A percentile compares a stretch with the other conserved stretches of the same genome.
phyloP scores from a whole-genome alignment of 2,113 vertebrate species.

The Orientallactaga bullata region DNA sequence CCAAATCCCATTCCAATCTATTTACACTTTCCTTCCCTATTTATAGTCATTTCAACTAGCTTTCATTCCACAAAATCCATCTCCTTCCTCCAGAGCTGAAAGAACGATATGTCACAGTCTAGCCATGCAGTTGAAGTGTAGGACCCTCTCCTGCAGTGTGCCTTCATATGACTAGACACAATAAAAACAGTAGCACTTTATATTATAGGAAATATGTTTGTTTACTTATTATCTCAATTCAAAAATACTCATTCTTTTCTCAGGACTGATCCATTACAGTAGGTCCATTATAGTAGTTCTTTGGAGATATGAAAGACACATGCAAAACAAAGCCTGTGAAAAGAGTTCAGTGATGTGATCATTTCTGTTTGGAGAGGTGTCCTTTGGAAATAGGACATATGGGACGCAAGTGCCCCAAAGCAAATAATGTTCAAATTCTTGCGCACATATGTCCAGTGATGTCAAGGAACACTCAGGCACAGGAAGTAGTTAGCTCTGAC shows the following conservation, averaged over 20 bases:
- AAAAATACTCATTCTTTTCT: slow-evolving; percentile 72
- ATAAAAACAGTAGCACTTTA: slow-evolving; percentile 57
- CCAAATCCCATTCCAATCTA: not conserved
- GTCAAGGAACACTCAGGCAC: not conserved
- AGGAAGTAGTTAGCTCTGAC: slow-evolving; percentile 83
- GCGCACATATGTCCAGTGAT: slow-evolving; percentile 57
- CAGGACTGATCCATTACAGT: not conserved
- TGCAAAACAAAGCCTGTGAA: not conserved
- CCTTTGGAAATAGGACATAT: not conserved
- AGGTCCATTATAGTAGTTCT: not conserved
- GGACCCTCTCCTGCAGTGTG: not conserved
- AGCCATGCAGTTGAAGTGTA: slow-evolving; percentile 16
- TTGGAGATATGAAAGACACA: slow-evolving; percentile 62
- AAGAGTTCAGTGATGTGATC: not conserved
- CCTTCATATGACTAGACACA: slow-evolving; percentile 53
- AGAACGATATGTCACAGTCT: not conserved
- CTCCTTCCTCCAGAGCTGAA: slow-evolving; percentile 18
- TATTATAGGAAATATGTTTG: slow-evolving; percentile 76
- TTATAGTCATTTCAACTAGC: not conserved
- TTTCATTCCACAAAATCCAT: not conserved
- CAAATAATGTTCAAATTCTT: not conserved
- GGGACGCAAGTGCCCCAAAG: slow-evolving; percentile 49
- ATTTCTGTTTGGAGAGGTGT: slow-evolving; percentile 25
- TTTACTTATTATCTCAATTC: slow-evolving; percentile 57
- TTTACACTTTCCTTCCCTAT: not conserved